Conservation (phyloP, 2,797 vertebrate genomes). For the Oreochromis mossambicus region DNA sequence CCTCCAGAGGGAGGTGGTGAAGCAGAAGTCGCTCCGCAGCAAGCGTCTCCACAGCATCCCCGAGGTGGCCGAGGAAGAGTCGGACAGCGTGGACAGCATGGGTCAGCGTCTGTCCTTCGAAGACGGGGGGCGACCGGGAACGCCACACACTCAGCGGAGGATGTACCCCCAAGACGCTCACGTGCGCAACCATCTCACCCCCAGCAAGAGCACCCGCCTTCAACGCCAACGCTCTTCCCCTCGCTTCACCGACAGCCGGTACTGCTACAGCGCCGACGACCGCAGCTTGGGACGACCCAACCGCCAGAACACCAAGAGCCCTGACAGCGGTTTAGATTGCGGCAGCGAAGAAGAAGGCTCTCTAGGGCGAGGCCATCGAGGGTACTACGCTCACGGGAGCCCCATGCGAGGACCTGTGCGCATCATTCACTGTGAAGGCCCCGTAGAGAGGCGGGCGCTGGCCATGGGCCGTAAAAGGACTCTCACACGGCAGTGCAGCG, state of each 20-base stretch:
- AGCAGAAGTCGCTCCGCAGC: constrained; percentile 83
- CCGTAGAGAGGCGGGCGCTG: constrained; percentile 76
- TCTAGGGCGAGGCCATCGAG: constrained; percentile 65
- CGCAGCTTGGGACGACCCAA: constrained; percentile 65
- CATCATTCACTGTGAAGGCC: constrained; percentile 78
- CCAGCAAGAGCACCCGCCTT: constrained; percentile 61
- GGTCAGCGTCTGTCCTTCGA: constrained; percentile 72
- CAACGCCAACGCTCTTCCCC: constrained; percentile 77
- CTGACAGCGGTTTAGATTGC: constrained; percentile 93
- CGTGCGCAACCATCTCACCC: constrained; percentile 58
- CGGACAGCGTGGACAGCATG: constrained; percentile 72
- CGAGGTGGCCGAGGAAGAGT: constrained; percentile 93
- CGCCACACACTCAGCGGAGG: constrained; percentile 59
- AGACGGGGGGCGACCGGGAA: constrained; percentile 62
- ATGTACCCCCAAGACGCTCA: constrained; percentile 63
- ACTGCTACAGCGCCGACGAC: constrained; percentile 70
- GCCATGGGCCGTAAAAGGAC: constrained; percentile 85
- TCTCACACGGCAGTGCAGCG: constrained; percentile 87
- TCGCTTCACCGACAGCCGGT: constrained; percentile 74
- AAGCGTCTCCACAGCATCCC: constrained; percentile 97
- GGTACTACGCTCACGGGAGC: constrained; percentile 66
- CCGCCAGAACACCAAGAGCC: constrained; percentile 85
- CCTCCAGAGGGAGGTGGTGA: constrained; percentile 86
- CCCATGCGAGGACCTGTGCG: constrained; percentile 67
- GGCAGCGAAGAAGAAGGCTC: constrained; percentile 92